Conservation (phyloP, 2,888 invertebrate genomes). For the Acheta domesticus region DNA sequence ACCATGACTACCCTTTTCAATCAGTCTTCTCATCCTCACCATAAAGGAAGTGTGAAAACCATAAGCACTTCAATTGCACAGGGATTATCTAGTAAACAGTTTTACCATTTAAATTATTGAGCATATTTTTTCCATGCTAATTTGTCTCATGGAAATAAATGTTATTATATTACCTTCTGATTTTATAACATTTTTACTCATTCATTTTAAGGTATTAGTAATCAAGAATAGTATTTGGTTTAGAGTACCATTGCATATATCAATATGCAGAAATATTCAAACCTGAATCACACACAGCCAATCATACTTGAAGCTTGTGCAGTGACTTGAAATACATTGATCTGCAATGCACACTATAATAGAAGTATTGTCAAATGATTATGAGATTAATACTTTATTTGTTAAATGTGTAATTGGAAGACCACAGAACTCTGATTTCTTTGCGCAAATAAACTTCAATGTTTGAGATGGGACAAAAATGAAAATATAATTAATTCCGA, state of each 20-base stretch:
- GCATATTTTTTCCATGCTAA: not conserved
- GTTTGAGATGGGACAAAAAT: no score
- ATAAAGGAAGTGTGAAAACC: not conserved
- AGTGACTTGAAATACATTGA: conserved; percentile 9
- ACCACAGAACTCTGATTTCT: conserved; percentile 1
- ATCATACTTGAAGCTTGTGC: conserved; percentile 11
- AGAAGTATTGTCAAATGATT: conserved; percentile 18
- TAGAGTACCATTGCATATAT: not conserved
- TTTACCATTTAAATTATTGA: not conserved
- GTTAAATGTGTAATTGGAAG: conserved; percentile 1
- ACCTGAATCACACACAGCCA: conserved; percentile 18
- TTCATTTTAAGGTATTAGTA: not conserved
- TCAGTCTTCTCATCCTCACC: conserved; percentile 11
- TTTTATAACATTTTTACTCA: not conserved
- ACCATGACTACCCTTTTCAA: not conserved
- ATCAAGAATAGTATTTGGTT: conserved; percentile 5
- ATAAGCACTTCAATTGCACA: not conserved
- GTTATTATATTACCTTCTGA: not conserved
- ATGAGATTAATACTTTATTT: conserved; percentile 10
- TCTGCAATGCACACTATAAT: not conserved
- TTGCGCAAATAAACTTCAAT: no score
- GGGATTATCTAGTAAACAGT: not conserved
- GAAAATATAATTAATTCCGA: no score
- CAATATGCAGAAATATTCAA: not conserved
- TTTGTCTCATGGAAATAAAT: not conserved